Evolutionary conservation across 2,113 vertebrate genomes (phyloP), one percentile per base, ranked within the genome.

Genomic region (Artemisiospiza belli): DNA sequence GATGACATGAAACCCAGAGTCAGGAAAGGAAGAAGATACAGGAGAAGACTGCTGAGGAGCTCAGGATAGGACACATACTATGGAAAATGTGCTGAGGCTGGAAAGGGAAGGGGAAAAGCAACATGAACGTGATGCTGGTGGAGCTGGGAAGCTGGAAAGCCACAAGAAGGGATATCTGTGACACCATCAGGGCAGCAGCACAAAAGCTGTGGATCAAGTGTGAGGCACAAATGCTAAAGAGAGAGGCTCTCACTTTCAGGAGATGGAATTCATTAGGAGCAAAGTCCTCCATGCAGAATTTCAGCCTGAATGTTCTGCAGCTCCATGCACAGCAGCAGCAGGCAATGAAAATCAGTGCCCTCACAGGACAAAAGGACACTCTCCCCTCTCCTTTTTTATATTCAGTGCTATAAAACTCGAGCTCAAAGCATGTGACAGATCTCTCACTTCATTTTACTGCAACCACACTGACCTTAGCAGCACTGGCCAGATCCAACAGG

Each of bases 311-410:
- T 4, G 41, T 35, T 69, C 19, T 28, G 72, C 51, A 66, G 82
- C 73, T n/a, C 16, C 2, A 0, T 1, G 61, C 41, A 23, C 37
- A 23, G 77, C 81, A 68, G 62, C 0, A 21, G n/a, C 59, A 49
- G 75, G 54, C 75, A 69, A 5, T 21, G 79, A 59, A 47, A 93
- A 83, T 7, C 59, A 43, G 23, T 59, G 86, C 54, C 67, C 80
- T 83, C 86, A 30, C 35, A 27, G 64, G 68, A 92, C 72, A 47
- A 89, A 90, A 80, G 79, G 86, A 89, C 73, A 52, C 27, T 57
- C 5, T 25, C 9, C 80, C 58, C 59, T 77, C 94, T 69, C 35
- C 18, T 31, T 37, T 64, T 88, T 93, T 58, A 63, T 35, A 59
- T 19, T 41, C 54, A 47, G 43, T 35, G 88, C 90, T 83, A 43